Percentiles rank a stretch among this genome's conserved stretches.
These are phyloP conservation scores for Melanchra persicariae DNA, from an alignment of 2,888 invertebrate species.

Conservation along the genomic window DNA sequence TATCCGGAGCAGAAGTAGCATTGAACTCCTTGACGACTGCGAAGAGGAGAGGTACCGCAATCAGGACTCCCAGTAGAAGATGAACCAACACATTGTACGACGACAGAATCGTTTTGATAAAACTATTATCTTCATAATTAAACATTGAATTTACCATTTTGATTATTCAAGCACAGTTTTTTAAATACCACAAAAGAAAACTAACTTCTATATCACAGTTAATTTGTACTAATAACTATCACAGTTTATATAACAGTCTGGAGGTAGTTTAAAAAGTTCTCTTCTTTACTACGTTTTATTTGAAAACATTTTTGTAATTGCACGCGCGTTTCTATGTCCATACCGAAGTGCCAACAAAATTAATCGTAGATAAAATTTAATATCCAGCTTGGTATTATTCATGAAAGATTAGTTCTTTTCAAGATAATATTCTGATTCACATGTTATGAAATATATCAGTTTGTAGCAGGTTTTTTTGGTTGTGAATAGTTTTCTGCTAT, in stretches of 20 bases:
- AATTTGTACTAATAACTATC: slow-evolving; percentile 4
- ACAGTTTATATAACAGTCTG: slow-evolving; percentile 27
- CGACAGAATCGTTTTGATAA: slow-evolving; percentile 42
- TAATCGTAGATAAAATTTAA: slow-evolving; percentile 35
- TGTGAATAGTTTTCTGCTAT: background rate
- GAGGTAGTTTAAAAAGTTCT: background rate
- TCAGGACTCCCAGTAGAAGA: slow-evolving; percentile 49
- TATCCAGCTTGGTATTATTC: slow-evolving; percentile 21
- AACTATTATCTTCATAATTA: slow-evolving; percentile 39
- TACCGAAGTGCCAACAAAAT: slow-evolving; percentile 26
- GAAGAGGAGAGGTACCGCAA: slow-evolving; percentile 55
- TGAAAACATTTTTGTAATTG: slow-evolving; percentile 15
- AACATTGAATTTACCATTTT: slow-evolving; percentile 47
- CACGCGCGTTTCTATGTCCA: slow-evolving; percentile 4
- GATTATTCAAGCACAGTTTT: background rate
- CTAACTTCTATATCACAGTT: slow-evolving; percentile 31
- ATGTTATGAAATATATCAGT: background rate
- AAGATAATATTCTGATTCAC: slow-evolving; percentile 32
- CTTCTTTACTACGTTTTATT: background rate
- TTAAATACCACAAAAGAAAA: background rate
- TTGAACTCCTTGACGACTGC: slow-evolving; percentile 47
- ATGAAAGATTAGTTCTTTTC: slow-evolving; percentile 55
- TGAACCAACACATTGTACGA: slow-evolving; percentile 54
- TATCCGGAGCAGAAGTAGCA: slow-evolving; percentile 37
- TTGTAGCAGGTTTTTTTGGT: background rate